Evolutionary conservation across 1,140 invertebrate genomes (phyloP).

Genomic region (Drosophila azteca): DNA sequence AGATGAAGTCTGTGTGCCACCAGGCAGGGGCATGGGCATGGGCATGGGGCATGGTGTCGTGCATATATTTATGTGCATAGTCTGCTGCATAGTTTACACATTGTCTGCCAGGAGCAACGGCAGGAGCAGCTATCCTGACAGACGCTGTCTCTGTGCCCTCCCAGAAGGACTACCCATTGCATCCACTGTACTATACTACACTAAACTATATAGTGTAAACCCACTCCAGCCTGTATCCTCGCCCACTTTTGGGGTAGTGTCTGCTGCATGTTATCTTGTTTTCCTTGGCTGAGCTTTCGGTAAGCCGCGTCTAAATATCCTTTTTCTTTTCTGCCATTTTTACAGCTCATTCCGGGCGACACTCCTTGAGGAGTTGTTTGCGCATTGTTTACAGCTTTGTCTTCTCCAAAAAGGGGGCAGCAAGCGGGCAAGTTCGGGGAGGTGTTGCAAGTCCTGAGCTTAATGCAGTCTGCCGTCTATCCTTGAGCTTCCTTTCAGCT

Average conservation of each 20-base stretch:
- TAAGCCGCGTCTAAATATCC: constrained; percentile 74
- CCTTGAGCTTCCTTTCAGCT: no score
- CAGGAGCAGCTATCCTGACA: constrained; percentile 18
- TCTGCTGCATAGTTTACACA: constrained; percentile 65
- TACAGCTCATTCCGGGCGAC: constrained; percentile 74
- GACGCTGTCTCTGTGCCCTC: neutral
- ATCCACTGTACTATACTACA: neutral
- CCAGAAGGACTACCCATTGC: neutral
- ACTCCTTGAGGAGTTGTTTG: constrained; percentile 62
- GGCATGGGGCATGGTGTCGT: neutral
- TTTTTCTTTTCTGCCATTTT: constrained; percentile 48
- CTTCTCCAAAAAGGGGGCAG: constrained; percentile 11
- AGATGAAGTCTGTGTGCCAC: constrained; percentile 14
- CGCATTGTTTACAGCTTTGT: constrained; percentile 68
- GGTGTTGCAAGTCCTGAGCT: constrained; percentile 14
- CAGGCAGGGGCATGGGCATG: no score
- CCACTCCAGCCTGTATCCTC: neutral
- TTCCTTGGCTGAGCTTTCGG: constrained; percentile 52
- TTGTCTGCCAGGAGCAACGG: constrained; percentile 45
- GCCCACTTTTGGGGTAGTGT: neutral
- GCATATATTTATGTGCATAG: constrained; percentile 36
- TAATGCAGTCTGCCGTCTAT: constrained; percentile 59
- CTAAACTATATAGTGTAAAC: neutral
- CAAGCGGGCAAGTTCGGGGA: neutral
- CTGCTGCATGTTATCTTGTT: constrained; percentile 48